These are phyloP conservation scores for Cydia strobilella DNA, from an alignment of 1,140 invertebrate species.

Conservation along the genomic window DNA sequence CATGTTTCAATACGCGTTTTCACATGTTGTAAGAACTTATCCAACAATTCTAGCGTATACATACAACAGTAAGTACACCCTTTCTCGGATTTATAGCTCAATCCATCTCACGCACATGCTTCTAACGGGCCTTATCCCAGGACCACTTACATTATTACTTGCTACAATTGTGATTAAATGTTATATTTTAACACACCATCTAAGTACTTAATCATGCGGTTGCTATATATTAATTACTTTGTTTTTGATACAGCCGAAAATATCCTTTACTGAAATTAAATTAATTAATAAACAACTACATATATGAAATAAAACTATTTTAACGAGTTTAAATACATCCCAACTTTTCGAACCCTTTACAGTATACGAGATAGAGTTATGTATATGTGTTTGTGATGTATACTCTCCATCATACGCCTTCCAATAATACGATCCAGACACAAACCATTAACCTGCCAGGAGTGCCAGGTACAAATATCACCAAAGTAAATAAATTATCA, in stretches of 20 bases:
- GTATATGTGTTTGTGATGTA: too few species aligned
- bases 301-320: too few species aligned
- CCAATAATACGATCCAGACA: not conserved
- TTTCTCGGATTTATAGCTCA: constrained; percentile 29
- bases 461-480: constrained; percentile 35
- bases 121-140: constrained; percentile 26
- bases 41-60: constrained; percentile 12
- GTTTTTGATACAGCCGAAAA: not conserved
- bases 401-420: not conserved
- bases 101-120: constrained; percentile 31
- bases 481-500: constrained; percentile 54
- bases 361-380: too few species aligned
- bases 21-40: not conserved
- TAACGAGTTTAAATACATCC: too few species aligned
- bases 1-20: not conserved
- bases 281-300: too few species aligned
- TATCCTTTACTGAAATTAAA: too few species aligned
- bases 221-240: not conserved
- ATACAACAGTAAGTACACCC: constrained; percentile 21
- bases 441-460: constrained; percentile 21
- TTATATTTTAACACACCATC: constrained; percentile 10
- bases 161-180: constrained; percentile 29
- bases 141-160: constrained; percentile 33
- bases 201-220: constrained; percentile 1
- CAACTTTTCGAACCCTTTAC: too few species aligned